Percentiles rank a stretch among this genome's conserved stretches.
These are phyloP conservation scores for Beaufortia kweichowensis DNA, from an alignment of 2,113 vertebrate species.

Conservation along the genomic window DNA sequence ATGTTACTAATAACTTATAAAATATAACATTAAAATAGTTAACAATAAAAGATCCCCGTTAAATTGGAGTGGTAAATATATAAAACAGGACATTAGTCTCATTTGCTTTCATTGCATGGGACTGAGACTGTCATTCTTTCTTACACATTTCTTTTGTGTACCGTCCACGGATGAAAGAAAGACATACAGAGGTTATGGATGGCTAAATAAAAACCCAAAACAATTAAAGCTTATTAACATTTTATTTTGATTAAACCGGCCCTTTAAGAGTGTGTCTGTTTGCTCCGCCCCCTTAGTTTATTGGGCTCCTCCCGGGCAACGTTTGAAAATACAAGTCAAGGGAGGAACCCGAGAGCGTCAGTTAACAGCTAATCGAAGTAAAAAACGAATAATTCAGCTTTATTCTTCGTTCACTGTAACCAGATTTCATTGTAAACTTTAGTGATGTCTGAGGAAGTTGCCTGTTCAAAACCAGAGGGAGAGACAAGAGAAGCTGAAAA, in stretches of 20 bases:
- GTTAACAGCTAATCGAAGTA: not conserved
- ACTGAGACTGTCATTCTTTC: too few species aligned
- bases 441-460: constrained; percentile 16
- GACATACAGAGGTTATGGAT: too few species aligned
- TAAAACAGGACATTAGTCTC: too few species aligned
- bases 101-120: too few species aligned
- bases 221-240: not conserved
- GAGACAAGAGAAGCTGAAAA: not conserved
- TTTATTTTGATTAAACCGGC: not conserved
- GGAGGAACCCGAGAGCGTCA: not conserved
- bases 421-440: not conserved
- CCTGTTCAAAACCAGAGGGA: not conserved
- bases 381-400: not conserved
- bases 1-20: too few species aligned
- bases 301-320: constrained; percentile 32
- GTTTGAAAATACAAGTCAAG: constrained; percentile 47
- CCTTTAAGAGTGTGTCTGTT: not conserved
- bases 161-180: too few species aligned
- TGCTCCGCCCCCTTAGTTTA: constrained; percentile 10
- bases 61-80: too few species aligned
- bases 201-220: not conserved
- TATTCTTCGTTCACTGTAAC: not conserved
- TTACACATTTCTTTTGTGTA: too few species aligned
- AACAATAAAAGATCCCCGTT: too few species aligned
- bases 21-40: too few species aligned